phyloP scores from a whole-genome alignment of 2,888 invertebrate genomes.

The Entomobrya proxima region DNA sequence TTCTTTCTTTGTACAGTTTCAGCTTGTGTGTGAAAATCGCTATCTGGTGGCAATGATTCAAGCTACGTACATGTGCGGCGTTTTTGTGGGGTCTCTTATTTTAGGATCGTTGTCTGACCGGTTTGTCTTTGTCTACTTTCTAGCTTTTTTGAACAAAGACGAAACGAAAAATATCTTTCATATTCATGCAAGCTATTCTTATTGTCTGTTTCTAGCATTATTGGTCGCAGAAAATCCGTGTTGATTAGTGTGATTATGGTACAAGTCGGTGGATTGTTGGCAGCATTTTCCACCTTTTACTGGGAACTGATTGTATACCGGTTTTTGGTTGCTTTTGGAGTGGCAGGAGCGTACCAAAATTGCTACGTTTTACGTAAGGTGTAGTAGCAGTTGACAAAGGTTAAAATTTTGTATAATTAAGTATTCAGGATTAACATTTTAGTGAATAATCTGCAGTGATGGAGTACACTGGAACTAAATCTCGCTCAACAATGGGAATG shows the following conservation, averaged over 20 bases:
- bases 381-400: too few relatives aligned
- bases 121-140: constrained; percentile 20
- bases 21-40: constrained; percentile 70
- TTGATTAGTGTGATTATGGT: constrained; percentile 63
- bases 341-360: constrained; percentile 74
- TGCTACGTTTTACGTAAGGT: constrained; percentile 71
- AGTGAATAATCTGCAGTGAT: constrained; percentile 70
- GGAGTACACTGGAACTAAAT: constrained; percentile 71
- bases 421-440: background rate
- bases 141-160: background rate
- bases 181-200: background rate
- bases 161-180: background rate
- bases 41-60: constrained; percentile 73
- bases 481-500: constrained; percentile 71
- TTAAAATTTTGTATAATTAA: background rate
- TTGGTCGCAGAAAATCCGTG: constrained; percentile 71
- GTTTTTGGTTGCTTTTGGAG: constrained; percentile 73
- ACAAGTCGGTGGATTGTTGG: constrained; percentile 66
- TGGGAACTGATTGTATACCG: constrained; percentile 67
- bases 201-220: constrained; percentile 42
- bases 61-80: constrained; percentile 73
- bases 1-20: constrained; percentile 68
- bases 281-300: constrained; percentile 67
- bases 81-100: constrained; percentile 70
- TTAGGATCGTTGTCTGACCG: constrained; percentile 72